Conservation (phyloP, 2,888 invertebrate species). For the Stegophylla sp. region DNA sequence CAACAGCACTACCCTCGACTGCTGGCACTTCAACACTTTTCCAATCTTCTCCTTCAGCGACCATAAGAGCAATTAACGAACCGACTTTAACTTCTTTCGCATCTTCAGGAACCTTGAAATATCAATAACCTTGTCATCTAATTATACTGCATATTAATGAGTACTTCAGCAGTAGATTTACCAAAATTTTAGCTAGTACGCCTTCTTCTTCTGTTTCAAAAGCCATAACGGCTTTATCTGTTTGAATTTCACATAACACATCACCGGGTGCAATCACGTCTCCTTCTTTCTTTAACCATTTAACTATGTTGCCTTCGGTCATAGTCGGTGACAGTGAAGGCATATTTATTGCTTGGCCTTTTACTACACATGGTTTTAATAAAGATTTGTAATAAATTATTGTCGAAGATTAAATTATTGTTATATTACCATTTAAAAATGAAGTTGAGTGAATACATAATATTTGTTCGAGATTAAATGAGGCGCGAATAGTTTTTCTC, state of each 20-base stretch:
- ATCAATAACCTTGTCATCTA: background rate
- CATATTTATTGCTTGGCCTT: constrained; percentile 67
- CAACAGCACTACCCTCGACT: constrained; percentile 57
- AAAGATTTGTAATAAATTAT: background rate
- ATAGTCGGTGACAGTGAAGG: constrained; percentile 73
- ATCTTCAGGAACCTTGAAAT: constrained; percentile 66
- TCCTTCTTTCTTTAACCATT: constrained; percentile 70
- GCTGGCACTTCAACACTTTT: constrained; percentile 67
- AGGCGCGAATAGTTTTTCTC: constrained; percentile 17
- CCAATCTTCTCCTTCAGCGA: constrained; percentile 72
- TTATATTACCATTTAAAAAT: constrained; percentile 60
- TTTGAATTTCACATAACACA: constrained; percentile 72
- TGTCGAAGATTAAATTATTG: background rate
- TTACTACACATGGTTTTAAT: constrained; percentile 63
- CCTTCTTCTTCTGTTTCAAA: constrained; percentile 72
- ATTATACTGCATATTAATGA: background rate
- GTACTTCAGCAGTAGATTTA: constrained; percentile 63
- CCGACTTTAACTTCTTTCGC: constrained; percentile 69
- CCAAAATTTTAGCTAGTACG: constrained; percentile 71
- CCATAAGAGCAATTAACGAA: constrained; percentile 70
- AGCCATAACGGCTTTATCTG: constrained; percentile 72
- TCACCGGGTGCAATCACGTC: constrained; percentile 69
- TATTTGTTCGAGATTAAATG: constrained; percentile 49
- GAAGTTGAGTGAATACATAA: constrained; percentile 61
- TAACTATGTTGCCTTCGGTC: constrained; percentile 70